A percentile compares a stretch with the other conserved stretches of the same genome.
Conservation (phyloP, 2,113 vertebrate genomes). For the Cygnus atratus region DNA sequence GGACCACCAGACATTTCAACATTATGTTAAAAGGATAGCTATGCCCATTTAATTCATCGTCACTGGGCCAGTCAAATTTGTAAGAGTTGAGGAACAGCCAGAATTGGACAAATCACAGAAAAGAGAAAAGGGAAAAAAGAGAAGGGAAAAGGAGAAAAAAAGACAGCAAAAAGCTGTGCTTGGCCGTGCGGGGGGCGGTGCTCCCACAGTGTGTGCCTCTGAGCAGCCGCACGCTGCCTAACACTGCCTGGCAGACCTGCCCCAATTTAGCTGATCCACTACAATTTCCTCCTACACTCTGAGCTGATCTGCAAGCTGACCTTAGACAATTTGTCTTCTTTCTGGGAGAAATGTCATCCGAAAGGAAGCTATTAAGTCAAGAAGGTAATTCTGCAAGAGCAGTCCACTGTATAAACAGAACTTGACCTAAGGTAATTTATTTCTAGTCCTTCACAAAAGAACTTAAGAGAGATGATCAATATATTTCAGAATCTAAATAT, state of each 20-base stretch:
- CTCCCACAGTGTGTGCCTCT: not conserved
- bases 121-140: not conserved
- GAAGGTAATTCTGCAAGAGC: slow-evolving; percentile 80
- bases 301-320: slow-evolving; percentile 79
- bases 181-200: not conserved
- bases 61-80: rapidly evolving
- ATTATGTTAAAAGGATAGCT: not conserved
- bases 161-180: not conserved
- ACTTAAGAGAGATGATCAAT: slow-evolving; percentile 66
- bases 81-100: not conserved
- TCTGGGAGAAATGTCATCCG: slow-evolving; percentile 79
- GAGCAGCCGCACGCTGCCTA: slow-evolving; percentile 70
- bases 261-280: slow-evolving; percentile 78
- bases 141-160: not conserved
- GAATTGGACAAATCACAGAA: not conserved
- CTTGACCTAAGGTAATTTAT: slow-evolving; percentile 83
- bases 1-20: rapidly evolving
- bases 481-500: slow-evolving; percentile 25
- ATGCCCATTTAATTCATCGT: not conserved
- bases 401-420: slow-evolving; percentile 83
- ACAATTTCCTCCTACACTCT: slow-evolving; percentile 82
- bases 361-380: slow-evolving; percentile 90
- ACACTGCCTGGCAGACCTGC: slow-evolving; percentile 24
- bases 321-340: slow-evolving; percentile 83
- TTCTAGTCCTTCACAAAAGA: slow-evolving; percentile 74